Base-by-base conservation (phyloP, 2,797 vertebrate species). In the Prunella strophiata region DNA sequence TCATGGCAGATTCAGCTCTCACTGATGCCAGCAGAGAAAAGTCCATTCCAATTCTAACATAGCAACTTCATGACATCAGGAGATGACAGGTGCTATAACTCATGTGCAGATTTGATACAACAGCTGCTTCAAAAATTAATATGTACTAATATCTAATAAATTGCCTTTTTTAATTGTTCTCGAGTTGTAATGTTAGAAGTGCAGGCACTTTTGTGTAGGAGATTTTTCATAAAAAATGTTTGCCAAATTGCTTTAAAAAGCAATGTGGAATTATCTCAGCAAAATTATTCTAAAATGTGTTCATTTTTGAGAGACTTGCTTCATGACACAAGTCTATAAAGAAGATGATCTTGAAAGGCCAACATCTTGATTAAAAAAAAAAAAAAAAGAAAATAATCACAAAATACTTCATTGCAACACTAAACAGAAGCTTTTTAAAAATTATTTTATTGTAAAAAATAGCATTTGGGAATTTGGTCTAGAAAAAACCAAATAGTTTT, bases 121-220 rank as follows among this genome's bases (percentile, higher is more conserved):
- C 95, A 94, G 91, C 91, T 95, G 95, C 58, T 73, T 79, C n/a
- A 66, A 73, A 85, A 84, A 55, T 81, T 15, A 73, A 20, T n/a
- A 81, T 85, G 6, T 38, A 22, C 70, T 78, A 65, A 40, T 84
- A 57, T 48, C n/a, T 81, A 40, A 43, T 57, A 67, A 85, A 80
- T 7, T 36, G 21, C 9, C 45, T 68, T 75, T 76, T 58, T 22
- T 48, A 58, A 16, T 78, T 68, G 16, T 70, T 76, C 67, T 94
- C 32, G 30, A 45, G 50, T 17, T 50, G 21, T 18, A 61, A 32
- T 34, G 9, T 62, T 85, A 57, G 22, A 94, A 89, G 15, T 45
- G 27, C 27, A 67, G 14, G 43, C 17, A 43, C 22, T 93, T 91
- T 32, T 36, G 20, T 40, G 79, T 43, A 42, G 14, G 21, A 58